Evolutionary conservation across 2,113 vertebrate genomes (phyloP).

Genomic region (Fukomys damarensis): DNA sequence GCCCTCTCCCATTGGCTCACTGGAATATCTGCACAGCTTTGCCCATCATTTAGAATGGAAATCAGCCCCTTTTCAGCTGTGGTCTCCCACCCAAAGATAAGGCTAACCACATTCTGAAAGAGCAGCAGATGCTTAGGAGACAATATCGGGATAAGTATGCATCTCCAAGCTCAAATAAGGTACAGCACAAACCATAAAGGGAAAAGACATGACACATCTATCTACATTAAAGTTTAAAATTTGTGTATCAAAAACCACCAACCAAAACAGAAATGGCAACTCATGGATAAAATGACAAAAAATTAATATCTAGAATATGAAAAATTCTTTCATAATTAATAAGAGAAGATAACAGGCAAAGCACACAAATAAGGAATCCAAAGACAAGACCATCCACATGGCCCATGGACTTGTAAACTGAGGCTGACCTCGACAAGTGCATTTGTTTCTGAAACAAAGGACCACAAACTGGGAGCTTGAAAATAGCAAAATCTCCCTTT

Average conservation of each 20-base stretch:
- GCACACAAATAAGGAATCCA: not conserved
- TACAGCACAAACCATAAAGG: not conserved
- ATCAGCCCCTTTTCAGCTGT: not conserved
- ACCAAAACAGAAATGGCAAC: not conserved
- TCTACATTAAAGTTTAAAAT: not conserved
- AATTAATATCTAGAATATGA: not conserved
- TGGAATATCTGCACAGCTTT: not conserved
- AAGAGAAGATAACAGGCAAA: no score
- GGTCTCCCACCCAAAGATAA: not conserved
- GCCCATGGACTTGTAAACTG: not conserved
- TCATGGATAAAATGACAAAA: not conserved
- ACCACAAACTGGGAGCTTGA: not conserved
- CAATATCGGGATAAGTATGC: not conserved
- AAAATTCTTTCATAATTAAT: not conserved
- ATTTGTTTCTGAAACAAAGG: conserved; percentile 18
- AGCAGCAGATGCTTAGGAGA: not conserved
- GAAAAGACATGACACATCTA: not conserved
- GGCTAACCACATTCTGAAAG: not conserved
- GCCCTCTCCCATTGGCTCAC: rapidly evolving
- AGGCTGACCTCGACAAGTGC: not conserved
- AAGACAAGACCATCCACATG: not conserved
- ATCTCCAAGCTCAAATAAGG: not conserved
- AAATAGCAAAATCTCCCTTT: not conserved
- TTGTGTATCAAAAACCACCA: not conserved
- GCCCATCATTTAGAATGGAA: not conserved